Evolutionary conservation across 2,113 vertebrate genomes (phyloP), one percentile per base, ranked within the genome.

Genomic region (Chlamydotis undulata): DNA sequence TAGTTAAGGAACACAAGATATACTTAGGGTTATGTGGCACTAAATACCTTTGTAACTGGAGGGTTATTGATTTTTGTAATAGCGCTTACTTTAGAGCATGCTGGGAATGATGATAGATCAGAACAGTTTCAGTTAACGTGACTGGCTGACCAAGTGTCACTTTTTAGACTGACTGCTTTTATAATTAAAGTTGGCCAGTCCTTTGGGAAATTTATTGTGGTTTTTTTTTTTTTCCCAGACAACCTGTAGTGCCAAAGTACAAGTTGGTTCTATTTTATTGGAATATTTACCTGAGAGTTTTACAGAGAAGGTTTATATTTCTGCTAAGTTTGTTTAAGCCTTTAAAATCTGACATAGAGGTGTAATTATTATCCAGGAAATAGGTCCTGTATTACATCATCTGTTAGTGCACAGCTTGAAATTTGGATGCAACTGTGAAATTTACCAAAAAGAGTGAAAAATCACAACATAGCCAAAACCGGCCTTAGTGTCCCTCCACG

Each of bases 381-480:
- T 43, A 68, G 39, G 21, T 83, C 3, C 3, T 56, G 2, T 83
- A 29, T 67, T 63, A 4, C 24, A 23, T 91, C 22, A 53, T 49
- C 55, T 84, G 10, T 86, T 67, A 24, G 18, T 13, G 21, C 18
- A 26, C 4, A 4, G 26, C 17, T 77, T 75, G 33, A 73, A 49
- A 73, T 74, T 88, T 69, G 67, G 25, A 31, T 83, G 18, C 43
- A 77, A 3, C 12, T 24, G 25, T 86, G 41, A 73, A 64, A 52
- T 71, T 49, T 56, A 39, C 17, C 23, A 31, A 45, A 85, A 78
- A 23, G 29, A 57, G 25, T 73, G 35, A 63, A 83, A 91, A 91
- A 49, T 39, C 1, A 2, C 47, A 39, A 1, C 2, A 1, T 26
- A 50, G 43, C 19, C 39, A 69, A 50, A 65, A 7, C 47, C 11